Base-by-base conservation (phyloP, 2,113 vertebrate genomes). In the Calidris pygmaea region DNA sequence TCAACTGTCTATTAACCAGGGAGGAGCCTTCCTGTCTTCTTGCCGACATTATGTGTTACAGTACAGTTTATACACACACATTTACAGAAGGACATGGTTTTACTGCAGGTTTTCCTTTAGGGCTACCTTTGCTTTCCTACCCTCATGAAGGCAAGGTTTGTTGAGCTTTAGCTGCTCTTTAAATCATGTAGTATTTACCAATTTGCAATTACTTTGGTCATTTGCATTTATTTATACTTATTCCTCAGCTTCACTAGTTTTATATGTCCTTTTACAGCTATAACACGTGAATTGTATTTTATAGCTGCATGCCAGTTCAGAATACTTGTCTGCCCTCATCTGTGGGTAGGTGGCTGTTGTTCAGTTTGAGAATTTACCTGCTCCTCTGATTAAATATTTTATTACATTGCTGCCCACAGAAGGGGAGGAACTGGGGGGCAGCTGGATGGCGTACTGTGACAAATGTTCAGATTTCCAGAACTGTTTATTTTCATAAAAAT, bases 151-250 rank as follows among this genome's bases (percentile, higher is more conserved):
- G 60, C 75, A 93, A 58, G 34, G 47, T 82, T 37, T 89, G 63
- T 37, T 70, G 77, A 80, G 66, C 41, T 95, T 95, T 82, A 83
- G 67, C 30, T 93, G 67, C 68, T 89, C 87, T 95, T 93, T 87
- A 95, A 94, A 87, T 87, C 53, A 47, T 84, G 37, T 84, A 32
- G 27, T 55, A 88, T 91, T 96, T 93, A 59, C 22, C 68, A 81
- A 14, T 90, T 91, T 74, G 32, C 73, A 91, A 86, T 86, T 93
- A 87, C 8, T 10, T 50, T 13, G 5, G 17, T 83, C 4, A 68
- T 93, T 95, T 93, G 76, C 37, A 19, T 90, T 92, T 96, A 88
- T 88, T 82, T 89, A 56, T 35, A 75, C 21, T 37, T 94, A 66
- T 90, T 86, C 74, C 76, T 93, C 66, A 70, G 26, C 48, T 88